phyloP scores from a whole-genome alignment of 1,140 invertebrate genomes.

The Phocides pigmalion region DNA sequence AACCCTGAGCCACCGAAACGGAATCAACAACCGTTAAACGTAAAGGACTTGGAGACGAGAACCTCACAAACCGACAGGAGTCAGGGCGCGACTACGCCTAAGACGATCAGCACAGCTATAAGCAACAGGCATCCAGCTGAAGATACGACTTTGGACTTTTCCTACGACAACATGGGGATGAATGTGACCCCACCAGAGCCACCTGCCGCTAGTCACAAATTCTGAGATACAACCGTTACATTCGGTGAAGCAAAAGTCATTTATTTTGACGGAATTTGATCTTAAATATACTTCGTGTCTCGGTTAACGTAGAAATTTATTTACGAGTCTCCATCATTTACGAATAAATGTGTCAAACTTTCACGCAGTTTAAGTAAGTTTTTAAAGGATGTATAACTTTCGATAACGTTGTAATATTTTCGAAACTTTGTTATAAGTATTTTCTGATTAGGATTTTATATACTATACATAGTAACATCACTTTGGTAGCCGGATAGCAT shows the following conservation, averaged over 20 bases:
- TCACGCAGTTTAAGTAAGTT: too few species aligned
- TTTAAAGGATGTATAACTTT: too few species aligned
- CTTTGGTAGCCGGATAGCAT: too few species aligned
- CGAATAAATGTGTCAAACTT: too few species aligned
- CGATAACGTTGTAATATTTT: too few species aligned
- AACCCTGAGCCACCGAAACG: slow-evolving; percentile 68
- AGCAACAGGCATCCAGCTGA: slow-evolving; percentile 86
- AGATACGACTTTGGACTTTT: slow-evolving; percentile 87
- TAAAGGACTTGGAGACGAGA: slow-evolving; percentile 62
- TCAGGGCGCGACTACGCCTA: slow-evolving; percentile 80
- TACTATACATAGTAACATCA: too few species aligned
- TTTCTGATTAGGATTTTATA: too few species aligned
- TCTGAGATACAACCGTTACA: slow-evolving; percentile 55
- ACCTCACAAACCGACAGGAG: slow-evolving; percentile 73
- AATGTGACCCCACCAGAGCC: slow-evolving; percentile 84
- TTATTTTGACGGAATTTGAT: not conserved
- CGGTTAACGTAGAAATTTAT: too few species aligned
- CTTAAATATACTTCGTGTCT: not conserved
- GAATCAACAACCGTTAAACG: slow-evolving; percentile 62
- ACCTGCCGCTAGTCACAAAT: slow-evolving; percentile 60
- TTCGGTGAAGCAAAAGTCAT: slow-evolving; percentile 36
- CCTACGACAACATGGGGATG: slow-evolving; percentile 89
- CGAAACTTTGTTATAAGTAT: too few species aligned
- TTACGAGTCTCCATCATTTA: too few species aligned
- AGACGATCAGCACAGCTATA: slow-evolving; percentile 84